Percentiles rank a stretch among this genome's conserved stretches.
Evolutionary conservation across 2,888 invertebrate genomes (phyloP).

Genomic region (Tryphoninae sp.): DNA sequence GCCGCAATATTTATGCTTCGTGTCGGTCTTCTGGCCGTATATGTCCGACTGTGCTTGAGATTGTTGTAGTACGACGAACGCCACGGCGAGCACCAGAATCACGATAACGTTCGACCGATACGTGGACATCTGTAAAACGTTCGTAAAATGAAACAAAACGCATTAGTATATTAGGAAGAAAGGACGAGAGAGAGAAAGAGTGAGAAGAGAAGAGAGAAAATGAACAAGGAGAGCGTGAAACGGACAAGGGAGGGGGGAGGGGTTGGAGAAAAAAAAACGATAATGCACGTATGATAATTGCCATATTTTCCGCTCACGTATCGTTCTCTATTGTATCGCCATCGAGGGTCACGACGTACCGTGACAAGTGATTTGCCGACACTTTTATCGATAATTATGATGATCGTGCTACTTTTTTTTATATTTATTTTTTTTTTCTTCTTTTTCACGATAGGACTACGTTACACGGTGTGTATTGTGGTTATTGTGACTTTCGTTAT

Average conservation of each 20-base stretch:
- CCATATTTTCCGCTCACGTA: not conserved
- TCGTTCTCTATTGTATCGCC: not conserved
- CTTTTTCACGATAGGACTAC: slow-evolving; percentile 16
- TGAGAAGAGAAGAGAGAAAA: too few relatives aligned
- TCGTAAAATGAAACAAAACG: not conserved
- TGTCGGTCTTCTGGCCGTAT: slow-evolving; percentile 67
- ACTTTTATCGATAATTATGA: slow-evolving; percentile 54
- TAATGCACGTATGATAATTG: slow-evolving; percentile 7
- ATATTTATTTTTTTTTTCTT: not conserved
- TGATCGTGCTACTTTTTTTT: slow-evolving; percentile 51
- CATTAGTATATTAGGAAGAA: not conserved
- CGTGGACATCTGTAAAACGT: slow-evolving; percentile 74
- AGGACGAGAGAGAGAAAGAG: not conserved
- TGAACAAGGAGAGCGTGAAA: too few relatives aligned
- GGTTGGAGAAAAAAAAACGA: not conserved
- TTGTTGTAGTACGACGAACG: slow-evolving; percentile 69
- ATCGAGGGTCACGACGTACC: slow-evolving; percentile 15
- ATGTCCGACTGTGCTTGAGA: slow-evolving; percentile 70
- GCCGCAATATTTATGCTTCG: slow-evolving; percentile 78
- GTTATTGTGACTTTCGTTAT: slow-evolving; percentile 17
- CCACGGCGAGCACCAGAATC: slow-evolving; percentile 71
- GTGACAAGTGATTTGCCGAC: slow-evolving; percentile 25
- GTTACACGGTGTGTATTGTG: slow-evolving; percentile 15
- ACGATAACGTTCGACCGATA: slow-evolving; percentile 71
- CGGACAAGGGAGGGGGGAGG: too few relatives aligned